These are phyloP conservation scores for Cuniculus paca DNA, from an alignment of 2,797 vertebrate species.

Conservation along the genomic window DNA sequence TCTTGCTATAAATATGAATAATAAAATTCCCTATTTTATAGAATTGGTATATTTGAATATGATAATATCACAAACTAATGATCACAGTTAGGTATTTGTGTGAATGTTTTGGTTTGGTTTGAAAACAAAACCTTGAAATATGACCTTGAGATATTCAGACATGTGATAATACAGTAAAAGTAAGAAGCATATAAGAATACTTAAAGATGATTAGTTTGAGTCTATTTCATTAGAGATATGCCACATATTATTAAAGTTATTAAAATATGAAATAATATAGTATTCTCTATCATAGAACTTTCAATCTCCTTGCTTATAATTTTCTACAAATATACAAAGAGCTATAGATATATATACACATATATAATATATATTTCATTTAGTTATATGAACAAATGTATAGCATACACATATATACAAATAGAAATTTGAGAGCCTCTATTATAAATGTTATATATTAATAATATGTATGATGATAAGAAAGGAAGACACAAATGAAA, in stretches of 20 bases:
- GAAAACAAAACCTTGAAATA: conserved; percentile 44
- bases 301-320: neutral
- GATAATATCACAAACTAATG: neutral
- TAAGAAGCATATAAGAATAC: neutral
- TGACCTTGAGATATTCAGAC: neutral
- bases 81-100: neutral
- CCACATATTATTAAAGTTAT: conserved; percentile 14
- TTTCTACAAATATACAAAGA: neutral
- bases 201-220: neutral
- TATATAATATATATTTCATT: neutral
- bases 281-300: neutral
- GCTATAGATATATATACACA: neutral
- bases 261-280: neutral
- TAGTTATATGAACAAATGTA: neutral
- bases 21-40: neutral
- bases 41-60: neutral
- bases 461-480: neutral
- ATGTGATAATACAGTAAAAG: conserved; percentile 13
- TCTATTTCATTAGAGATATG: neutral
- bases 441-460: neutral
- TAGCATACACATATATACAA: neutral
- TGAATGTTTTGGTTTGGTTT: neutral
- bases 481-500: neutral
- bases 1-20: neutral
- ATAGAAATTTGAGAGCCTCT: neutral